A percentile compares a stretch with the other conserved stretches of the same genome.
Conservation (phyloP, 2,797 vertebrate species). For the Rhinoraja longicauda region DNA sequence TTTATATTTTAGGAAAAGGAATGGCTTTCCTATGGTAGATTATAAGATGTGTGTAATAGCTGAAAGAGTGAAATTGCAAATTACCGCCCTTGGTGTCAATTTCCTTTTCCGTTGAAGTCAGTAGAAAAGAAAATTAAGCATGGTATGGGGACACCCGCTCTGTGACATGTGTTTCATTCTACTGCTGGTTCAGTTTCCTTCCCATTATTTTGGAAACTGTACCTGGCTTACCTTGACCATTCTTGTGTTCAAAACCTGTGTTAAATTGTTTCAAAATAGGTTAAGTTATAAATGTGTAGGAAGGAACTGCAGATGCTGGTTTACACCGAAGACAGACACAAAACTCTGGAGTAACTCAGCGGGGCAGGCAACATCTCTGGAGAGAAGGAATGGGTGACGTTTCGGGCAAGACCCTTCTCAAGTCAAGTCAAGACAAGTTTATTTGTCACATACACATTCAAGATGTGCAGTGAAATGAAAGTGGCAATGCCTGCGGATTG, state of each 20-base stretch:
- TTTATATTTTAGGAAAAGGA: not conserved
- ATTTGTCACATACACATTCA: no score
- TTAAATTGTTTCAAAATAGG: not conserved
- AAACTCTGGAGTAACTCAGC: no score
- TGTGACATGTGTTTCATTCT: not conserved
- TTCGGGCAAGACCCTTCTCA: no score
- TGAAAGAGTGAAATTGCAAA: no score
- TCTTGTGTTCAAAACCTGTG: not conserved
- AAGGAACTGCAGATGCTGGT: no score
- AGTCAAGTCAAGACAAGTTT: no score
- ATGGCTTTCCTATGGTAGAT: not conserved
- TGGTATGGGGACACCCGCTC: not conserved
- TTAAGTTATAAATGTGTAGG: no score
- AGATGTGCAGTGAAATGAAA: no score
- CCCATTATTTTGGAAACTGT: not conserved
- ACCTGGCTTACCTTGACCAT: not conserved
- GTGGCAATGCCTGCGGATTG: no score
- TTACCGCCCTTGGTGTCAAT: not conserved
- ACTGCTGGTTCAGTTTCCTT: not conserved
- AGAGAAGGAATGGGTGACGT: no score
- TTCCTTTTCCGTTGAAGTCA: not conserved
- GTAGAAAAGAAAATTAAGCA: not conserved
- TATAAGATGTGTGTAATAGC: not conserved
- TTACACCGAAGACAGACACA: no score
- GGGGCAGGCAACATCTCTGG: no score